Evolutionary conservation across 2,113 vertebrate genomes (phyloP).

Genomic region (Fulica atra): DNA sequence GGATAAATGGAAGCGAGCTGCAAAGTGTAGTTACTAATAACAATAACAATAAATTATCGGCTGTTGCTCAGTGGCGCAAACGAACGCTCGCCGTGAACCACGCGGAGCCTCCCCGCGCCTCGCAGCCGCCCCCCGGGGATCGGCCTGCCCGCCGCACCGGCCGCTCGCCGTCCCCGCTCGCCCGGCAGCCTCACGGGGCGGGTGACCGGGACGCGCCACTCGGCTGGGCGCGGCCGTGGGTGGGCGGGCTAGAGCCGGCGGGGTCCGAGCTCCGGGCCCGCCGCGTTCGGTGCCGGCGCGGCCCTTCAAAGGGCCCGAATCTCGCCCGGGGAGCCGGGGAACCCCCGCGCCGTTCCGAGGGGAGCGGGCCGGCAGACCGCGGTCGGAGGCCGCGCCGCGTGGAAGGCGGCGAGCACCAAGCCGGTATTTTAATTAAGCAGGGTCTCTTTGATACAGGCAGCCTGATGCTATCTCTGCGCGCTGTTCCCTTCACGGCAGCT

Average conservation of each 20-base stretch:
- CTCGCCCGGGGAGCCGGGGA: not conserved
- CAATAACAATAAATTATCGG: slow-evolving; percentile 53
- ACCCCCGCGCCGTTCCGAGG: not conserved
- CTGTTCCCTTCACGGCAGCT: slow-evolving; percentile 4
- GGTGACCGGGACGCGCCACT: not conserved
- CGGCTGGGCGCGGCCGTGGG: not conserved
- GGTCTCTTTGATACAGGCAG: slow-evolving; percentile 23
- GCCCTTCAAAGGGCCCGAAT: not conserved
- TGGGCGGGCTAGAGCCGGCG: not conserved
- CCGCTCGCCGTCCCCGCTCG: not conserved
- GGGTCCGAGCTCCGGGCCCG: not conserved
- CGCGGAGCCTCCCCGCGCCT: not conserved
- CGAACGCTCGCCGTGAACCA: not conserved
- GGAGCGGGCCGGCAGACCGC: not conserved
- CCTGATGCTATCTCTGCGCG: slow-evolving; percentile 28
- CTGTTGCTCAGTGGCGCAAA: slow-evolving; percentile 12
- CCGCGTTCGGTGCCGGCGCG: not conserved
- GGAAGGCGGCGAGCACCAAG: not conserved
- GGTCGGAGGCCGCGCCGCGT: not conserved
- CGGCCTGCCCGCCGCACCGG: not conserved
- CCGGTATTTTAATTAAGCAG: slow-evolving; percentile 45
- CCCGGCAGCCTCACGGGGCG: not conserved
- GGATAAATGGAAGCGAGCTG: slow-evolving; percentile 35
- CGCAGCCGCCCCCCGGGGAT: not conserved
- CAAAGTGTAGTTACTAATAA: slow-evolving; percentile 54